Evolutionary conservation across 2,797 vertebrate species (phyloP), one percentile per base, ranked within the genome.

Genomic region (Tamandua tetradactyla): DNA sequence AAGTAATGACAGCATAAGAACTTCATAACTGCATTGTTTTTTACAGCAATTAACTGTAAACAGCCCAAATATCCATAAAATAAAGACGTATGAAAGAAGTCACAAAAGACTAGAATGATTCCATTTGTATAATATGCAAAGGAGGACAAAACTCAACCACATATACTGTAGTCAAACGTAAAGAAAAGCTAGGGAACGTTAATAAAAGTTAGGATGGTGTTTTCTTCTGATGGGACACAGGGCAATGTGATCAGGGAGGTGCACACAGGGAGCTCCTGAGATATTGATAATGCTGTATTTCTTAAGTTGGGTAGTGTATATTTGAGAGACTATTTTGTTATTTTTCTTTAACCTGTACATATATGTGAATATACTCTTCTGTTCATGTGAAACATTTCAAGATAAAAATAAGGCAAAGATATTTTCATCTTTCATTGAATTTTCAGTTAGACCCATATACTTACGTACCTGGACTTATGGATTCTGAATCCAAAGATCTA

Each of bases 401-500:
- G 74, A 57, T 66, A 93, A 69, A 97, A 80, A 68, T 75, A 87
- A 62, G 23, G 23, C 81, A 55, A 78, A 57, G 62, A 64, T 79
- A 86, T 44, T 89, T 78, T 66, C 64, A 62, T 75, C 74, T 76
- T 80, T 89, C 80, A 85, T 2, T 87, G 91, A 82, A 32, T 87
- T 93, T 87, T 66, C 37, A 90, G 49, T 71, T 49, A 93, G 35
- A 89, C 47, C 85, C 69, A 82, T 93, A 75, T 86, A 76, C 59
- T 69, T 89, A 78, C 22, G 20, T 99, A 99, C 99, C 99, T 99
- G 99, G 99, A 97, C 99, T 99, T 89, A 99, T 99, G 49, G 99
- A 99, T 76, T 99, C 99, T 0, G 99, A 99, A 98, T 99, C 99
- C 99, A 99, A 99, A 84, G 99, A 99, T 7, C 99, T 98, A 20